Base-by-base conservation (phyloP, 1,140 invertebrate genomes). In the Magallana angulata region DNA sequence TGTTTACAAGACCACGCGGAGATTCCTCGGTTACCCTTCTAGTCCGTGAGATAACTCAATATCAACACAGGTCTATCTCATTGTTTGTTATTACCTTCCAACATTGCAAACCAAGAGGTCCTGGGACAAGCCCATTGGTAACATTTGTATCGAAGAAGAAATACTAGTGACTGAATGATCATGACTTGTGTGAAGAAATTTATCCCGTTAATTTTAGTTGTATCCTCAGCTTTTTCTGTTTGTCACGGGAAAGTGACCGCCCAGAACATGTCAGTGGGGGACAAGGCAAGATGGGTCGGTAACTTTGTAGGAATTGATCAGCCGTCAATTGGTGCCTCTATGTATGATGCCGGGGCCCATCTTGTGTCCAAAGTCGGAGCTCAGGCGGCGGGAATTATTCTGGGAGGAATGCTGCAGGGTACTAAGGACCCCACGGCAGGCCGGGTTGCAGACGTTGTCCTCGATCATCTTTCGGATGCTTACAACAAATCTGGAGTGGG, bases 221-320 rank as follows among this genome's bases (percentile, higher is more conserved):
- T 82, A 24, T 57, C 18, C 48, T 57, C 81, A 14, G 14, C n/a
- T 11, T 82, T 82, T 82, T 36, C 81, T 16, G 16, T 82, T 16
- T 82, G 48, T 57, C 48, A 57, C 18, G 48, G 81, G 4, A 58
- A 82, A n/a, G 48, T 82, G 8, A 57, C 48, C 7, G 48, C 48
- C 5, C 48, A 58, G 16, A 57, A 82, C 18, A 82, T 82, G 57
- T n/a, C 14, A 9, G 16, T 9, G 0, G 81, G 57, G 16, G 81
- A 82, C 81, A 82, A 82, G 36, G 81, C 81, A n/a, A 57, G 57
- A 57, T 82, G 57, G 48, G 81, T 82, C 16, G 48, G 14, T 82
- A 6, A 3, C 24, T 57, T 57, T 30, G 14, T 82, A n/a, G 57
- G 48, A 18, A 6, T 18, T 57, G 18, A 82, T 0, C 81, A 57